Evolutionary conservation across 1,140 invertebrate genomes (phyloP).

Genomic region (Himalopsyche phryganea): DNA sequence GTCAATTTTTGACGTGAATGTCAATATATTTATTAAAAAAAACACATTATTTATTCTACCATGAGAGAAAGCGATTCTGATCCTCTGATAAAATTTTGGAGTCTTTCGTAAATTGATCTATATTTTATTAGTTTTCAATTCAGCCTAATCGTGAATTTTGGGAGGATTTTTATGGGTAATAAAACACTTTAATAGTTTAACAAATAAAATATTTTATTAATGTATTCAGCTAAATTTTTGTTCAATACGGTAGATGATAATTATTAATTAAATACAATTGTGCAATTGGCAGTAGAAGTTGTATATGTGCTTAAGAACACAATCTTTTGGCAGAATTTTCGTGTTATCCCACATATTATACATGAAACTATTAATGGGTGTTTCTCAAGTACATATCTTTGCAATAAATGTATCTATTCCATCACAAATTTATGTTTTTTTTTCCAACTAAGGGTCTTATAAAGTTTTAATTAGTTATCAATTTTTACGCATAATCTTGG

Average conservation of each 20-base stretch:
- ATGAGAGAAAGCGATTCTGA: too few species aligned
- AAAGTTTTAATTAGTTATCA: constrained; percentile 12
- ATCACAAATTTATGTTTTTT: constrained; percentile 4
- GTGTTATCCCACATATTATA: constrained; percentile 5
- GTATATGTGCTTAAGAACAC: constrained; percentile 32
- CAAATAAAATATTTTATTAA: constrained; percentile 34
- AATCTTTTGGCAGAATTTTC: constrained; percentile 31
- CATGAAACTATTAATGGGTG: background rate
- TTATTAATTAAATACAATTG: constrained; percentile 32
- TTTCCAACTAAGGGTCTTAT: constrained; percentile 14
- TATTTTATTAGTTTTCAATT: too few species aligned
- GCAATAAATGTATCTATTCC: background rate
- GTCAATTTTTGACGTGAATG: too few species aligned
- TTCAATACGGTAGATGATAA: constrained; percentile 30
- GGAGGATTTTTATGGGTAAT: too few species aligned
- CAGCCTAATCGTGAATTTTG: too few species aligned
- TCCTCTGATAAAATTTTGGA: too few species aligned
- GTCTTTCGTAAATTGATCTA: too few species aligned
- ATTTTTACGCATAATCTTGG: constrained; percentile 20
- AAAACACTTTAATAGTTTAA: constrained; percentile 15
- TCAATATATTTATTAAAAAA: too few species aligned
- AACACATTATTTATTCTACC: too few species aligned
- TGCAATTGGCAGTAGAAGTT: constrained; percentile 34
- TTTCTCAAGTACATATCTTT: background rate
- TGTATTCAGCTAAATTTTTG: constrained; percentile 31